phyloP scores from a whole-genome alignment of 2,888 invertebrate species.

The Theodoxus fluviatilis region DNA sequence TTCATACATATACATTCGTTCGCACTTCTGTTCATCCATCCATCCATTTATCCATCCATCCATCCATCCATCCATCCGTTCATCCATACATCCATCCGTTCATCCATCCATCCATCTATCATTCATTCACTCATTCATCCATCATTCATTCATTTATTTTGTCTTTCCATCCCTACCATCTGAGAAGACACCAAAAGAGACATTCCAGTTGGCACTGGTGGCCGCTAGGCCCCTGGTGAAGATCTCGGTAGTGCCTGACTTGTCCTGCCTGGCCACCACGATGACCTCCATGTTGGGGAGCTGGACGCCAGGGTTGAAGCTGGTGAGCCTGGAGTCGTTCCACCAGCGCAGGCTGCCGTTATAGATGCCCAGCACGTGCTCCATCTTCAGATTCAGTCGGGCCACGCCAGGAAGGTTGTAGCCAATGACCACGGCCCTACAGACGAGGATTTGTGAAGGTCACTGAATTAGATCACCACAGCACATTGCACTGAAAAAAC shows the following conservation, averaged over 20 bases:
- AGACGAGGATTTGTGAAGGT: constrained; percentile 29
- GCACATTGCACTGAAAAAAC: too few relatives aligned
- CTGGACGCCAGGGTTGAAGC: constrained; percentile 35
- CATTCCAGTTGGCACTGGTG: constrained; percentile 47
- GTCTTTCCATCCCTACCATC: too few relatives aligned
- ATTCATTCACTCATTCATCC: too few relatives aligned
- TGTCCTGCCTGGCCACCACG: constrained; percentile 54
- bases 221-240: constrained; percentile 53
- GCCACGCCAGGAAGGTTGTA: constrained; percentile 48
- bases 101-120: too few relatives aligned
- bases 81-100: too few relatives aligned
- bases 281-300: constrained; percentile 46
- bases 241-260: constrained; percentile 57
- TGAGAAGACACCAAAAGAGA: constrained; percentile 46
- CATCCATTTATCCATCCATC: too few relatives aligned
- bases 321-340: constrained; percentile 46
- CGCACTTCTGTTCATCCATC: too few relatives aligned
- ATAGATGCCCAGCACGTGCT: constrained; percentile 56
- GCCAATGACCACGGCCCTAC: constrained; percentile 53
- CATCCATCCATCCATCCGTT: too few relatives aligned
- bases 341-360: constrained; percentile 51
- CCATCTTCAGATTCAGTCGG: constrained; percentile 42
- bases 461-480: too few relatives aligned
- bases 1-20: too few relatives aligned
- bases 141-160: too few relatives aligned